Percentiles rank a stretch among this genome's conserved stretches.
Evolutionary conservation across 2,888 invertebrate genomes (phyloP).

Genomic region (Drosophila meridionalis): DNA sequence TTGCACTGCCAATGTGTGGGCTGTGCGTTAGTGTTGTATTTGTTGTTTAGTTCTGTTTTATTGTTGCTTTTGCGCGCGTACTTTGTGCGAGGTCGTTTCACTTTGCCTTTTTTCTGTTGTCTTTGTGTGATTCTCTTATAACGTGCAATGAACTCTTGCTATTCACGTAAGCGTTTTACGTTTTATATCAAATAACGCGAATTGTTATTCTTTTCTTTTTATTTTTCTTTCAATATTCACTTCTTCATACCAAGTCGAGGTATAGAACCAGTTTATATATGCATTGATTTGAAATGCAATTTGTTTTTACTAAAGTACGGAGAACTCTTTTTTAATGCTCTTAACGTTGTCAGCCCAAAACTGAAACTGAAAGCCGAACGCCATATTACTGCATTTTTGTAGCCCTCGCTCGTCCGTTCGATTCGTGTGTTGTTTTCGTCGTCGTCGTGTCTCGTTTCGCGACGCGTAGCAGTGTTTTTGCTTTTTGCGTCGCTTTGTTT

Average conservation of each 20-base stretch:
- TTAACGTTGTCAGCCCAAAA: constrained; percentile 55
- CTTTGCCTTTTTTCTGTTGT: constrained; percentile 55
- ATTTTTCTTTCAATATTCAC: constrained; percentile 30
- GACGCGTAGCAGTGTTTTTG: constrained; percentile 52
- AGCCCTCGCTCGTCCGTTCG: constrained; percentile 37
- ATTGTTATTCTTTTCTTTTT: constrained; percentile 21
- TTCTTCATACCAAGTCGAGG: constrained; percentile 51
- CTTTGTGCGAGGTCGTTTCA: constrained; percentile 76
- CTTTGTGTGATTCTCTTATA: constrained; percentile 42
- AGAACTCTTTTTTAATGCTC: constrained; percentile 36
- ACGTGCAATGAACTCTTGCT: constrained; percentile 71
- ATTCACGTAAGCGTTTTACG: constrained; percentile 47
- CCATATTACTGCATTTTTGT: constrained; percentile 70
- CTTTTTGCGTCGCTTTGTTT: constrained; percentile 45
- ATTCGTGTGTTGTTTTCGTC: constrained; percentile 55
- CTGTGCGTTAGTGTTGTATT: constrained; percentile 31
- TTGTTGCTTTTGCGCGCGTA: constrained; percentile 56
- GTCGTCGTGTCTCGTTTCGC: constrained; percentile 55
- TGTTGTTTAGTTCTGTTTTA: constrained; percentile 31
- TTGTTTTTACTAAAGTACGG: constrained; percentile 21
- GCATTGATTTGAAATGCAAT: constrained; percentile 56
- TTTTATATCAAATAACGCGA: constrained; percentile 41
- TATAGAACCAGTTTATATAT: constrained; percentile 59
- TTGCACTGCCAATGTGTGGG: constrained; percentile 32
- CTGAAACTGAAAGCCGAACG: constrained; percentile 72